Conservation (phyloP, 92 coral and sea anemone genomes). For the Montipora capitata region DNA sequence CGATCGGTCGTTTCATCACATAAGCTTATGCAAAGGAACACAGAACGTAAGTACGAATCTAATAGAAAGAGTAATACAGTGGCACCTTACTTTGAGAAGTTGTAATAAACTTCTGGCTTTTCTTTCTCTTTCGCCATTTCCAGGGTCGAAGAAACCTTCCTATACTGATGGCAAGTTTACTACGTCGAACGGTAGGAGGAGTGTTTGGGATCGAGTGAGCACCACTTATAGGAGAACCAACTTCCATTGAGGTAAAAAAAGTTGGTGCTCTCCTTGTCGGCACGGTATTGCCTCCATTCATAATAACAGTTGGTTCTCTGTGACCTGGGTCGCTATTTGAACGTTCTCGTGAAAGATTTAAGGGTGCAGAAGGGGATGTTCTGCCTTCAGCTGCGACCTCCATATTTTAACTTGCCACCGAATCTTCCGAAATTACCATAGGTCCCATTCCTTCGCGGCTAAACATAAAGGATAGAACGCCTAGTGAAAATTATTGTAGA, state of each 20-base stretch:
- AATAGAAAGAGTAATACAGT: no score
- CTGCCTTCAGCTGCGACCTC: slow-evolving; percentile 58
- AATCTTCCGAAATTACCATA: neutral
- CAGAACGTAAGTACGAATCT: no score
- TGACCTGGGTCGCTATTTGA: slow-evolving; percentile 91
- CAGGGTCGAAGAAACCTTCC: slow-evolving; percentile 96
- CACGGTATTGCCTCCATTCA: slow-evolving; percentile 84
- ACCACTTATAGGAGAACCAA: slow-evolving; percentile 60
- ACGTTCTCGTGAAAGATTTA: slow-evolving; percentile 76
- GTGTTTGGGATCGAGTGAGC: slow-evolving; percentile 66
- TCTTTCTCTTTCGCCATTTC: slow-evolving; percentile 98
- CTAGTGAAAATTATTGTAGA: slow-evolving; percentile 2
- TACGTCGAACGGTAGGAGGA: slow-evolving; percentile 93
- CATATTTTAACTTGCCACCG: slow-evolving; percentile 37
- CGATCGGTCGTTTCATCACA: neutral
- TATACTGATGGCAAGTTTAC: slow-evolving; percentile 92
- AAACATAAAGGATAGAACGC: slow-evolving; percentile 42
- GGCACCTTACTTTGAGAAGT: slow-evolving; percentile 95
- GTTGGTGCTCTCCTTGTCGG: slow-evolving; percentile 66
- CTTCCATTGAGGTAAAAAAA: slow-evolving; percentile 54
- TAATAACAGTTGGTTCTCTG: slow-evolving; percentile 72
- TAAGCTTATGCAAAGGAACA: no score
- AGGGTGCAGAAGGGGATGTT: slow-evolving; percentile 48
- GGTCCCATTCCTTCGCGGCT: slow-evolving; percentile 58
- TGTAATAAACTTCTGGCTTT: slow-evolving; percentile 96